A percentile compares a stretch with the other conserved stretches of the same genome.
Evolutionary conservation across 2,113 vertebrate species (phyloP).

Genomic region (Tor tambroides): DNA sequence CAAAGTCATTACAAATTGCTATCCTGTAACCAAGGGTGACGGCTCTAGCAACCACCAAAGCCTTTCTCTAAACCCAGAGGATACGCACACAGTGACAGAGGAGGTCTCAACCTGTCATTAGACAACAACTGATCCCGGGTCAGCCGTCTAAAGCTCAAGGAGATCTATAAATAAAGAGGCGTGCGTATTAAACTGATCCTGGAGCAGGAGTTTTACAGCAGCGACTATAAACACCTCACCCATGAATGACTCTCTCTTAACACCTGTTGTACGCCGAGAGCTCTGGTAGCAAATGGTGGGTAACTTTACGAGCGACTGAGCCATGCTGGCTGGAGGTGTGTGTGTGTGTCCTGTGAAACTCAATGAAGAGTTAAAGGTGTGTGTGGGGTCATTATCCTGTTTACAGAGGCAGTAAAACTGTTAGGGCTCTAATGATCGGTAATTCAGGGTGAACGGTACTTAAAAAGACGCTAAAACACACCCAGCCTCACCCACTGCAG

Average conservation of each 20-base stretch:
- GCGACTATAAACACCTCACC: constrained; percentile 41
- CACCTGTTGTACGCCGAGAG: constrained; percentile 54
- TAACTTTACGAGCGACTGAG: constrained; percentile 55
- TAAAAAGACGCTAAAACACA: constrained; percentile 48
- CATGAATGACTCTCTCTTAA: constrained; percentile 37
- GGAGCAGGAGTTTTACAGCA: constrained; percentile 44
- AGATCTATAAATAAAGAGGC: constrained; percentile 40
- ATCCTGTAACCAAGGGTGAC: constrained; percentile 46
- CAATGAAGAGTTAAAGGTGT: constrained; percentile 33
- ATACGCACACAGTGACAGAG: constrained; percentile 8
- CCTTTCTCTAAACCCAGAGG: constrained; percentile 27
- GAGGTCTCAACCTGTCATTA: constrained; percentile 30
- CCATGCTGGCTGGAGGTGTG: constrained; percentile 44
- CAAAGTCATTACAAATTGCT: constrained; percentile 53
- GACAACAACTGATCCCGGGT: constrained; percentile 40
- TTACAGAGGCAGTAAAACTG: constrained; percentile 94
- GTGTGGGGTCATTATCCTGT: constrained; percentile 84
- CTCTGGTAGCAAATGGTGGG: constrained; percentile 60
- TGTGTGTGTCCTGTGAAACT: constrained; percentile 35
- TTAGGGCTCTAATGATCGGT: constrained; percentile 94
- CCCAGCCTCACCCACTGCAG: constrained; percentile 15
- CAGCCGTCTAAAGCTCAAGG: constrained; percentile 35
- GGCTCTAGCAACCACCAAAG: constrained; percentile 2
- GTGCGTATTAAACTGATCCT: constrained; percentile 45
- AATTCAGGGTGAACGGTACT: constrained; percentile 68